A percentile compares a stretch with the other conserved stretches of the same genome.
Evolutionary conservation across 2,113 vertebrate species (phyloP).

Genomic region (Corythornis madagascariensis): DNA sequence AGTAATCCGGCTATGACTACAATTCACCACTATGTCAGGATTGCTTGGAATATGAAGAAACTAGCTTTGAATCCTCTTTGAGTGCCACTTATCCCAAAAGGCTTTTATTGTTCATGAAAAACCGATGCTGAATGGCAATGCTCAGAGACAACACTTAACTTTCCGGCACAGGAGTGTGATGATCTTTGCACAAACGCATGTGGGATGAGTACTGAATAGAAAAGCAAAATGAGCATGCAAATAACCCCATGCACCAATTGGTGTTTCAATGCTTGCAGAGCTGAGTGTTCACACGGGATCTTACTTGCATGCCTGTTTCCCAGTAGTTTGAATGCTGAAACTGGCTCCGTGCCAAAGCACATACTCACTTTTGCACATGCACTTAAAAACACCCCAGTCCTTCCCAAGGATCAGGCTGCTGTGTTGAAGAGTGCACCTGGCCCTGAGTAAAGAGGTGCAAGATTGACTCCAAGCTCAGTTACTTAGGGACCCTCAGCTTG

Average conservation of each 20-base stretch:
- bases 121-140: neutral
- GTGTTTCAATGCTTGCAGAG: constrained; percentile 41
- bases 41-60: constrained; percentile 25
- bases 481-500: neutral
- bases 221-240: constrained; percentile 48
- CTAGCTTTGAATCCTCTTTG: constrained; percentile 6
- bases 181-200: constrained; percentile 15
- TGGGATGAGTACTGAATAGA: constrained; percentile 19
- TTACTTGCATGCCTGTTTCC: neutral
- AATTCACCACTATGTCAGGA: neutral
- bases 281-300: constrained; percentile 24
- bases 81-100: constrained; percentile 39
- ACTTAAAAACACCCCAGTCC: neutral
- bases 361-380: constrained; percentile 8
- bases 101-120: constrained; percentile 22
- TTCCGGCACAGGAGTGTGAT: neutral
- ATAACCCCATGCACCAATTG: constrained; percentile 39
- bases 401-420: neutral
- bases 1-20: constrained; percentile 29
- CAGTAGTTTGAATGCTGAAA: neutral
- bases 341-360: neutral
- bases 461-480: neutral
- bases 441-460: neutral
- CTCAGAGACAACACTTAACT: constrained; percentile 26
- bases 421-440: constrained; percentile 7